These are phyloP conservation scores for Temnothorax nylanderi DNA, from an alignment of 1,140 invertebrate genomes.

Conservation along the genomic window DNA sequence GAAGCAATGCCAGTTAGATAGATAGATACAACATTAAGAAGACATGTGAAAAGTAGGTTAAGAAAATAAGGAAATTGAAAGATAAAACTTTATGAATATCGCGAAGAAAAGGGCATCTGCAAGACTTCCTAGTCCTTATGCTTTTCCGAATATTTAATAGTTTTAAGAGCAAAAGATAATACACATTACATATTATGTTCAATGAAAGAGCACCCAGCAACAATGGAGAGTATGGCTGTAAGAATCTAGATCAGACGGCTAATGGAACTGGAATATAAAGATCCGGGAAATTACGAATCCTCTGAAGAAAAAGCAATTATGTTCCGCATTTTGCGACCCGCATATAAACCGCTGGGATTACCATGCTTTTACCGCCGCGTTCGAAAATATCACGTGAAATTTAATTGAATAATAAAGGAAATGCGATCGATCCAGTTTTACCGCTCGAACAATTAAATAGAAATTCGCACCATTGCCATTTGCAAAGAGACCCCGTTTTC, in stretches of 20 bases:
- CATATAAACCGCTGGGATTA: slow-evolving; percentile 21
- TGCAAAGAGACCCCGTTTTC: slow-evolving; percentile 12
- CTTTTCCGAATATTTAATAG: slow-evolving; percentile 32
- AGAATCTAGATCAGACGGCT: slow-evolving; percentile 36
- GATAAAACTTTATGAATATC: slow-evolving; percentile 45
- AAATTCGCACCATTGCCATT: slow-evolving; percentile 19
- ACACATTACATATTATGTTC: slow-evolving; percentile 16
- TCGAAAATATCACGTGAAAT: slow-evolving; percentile 18
- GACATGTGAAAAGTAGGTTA: slow-evolving; percentile 41
- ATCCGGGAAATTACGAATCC: slow-evolving; percentile 35
- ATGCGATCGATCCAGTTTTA: not conserved
- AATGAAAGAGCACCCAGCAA: not conserved
- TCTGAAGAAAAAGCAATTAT: slow-evolving; percentile 30
- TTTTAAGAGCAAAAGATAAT: slow-evolving; percentile 7
- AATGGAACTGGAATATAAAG: slow-evolving; percentile 44
- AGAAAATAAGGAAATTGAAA: slow-evolving; percentile 53
- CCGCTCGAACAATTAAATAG: slow-evolving; percentile 41
- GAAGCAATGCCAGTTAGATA: not conserved
- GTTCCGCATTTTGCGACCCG: not conserved
- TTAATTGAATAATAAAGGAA: slow-evolving; percentile 34
- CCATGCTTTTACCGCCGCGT: not conserved
- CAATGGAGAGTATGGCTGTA: not conserved
- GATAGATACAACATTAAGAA: slow-evolving; percentile 28
- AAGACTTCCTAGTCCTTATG: not conserved
- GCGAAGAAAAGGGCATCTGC: slow-evolving; percentile 13